Evolutionary conservation across 2,113 vertebrate genomes (phyloP), one percentile per base, ranked within the genome.

Genomic region (Cnemophilus loriae): DNA sequence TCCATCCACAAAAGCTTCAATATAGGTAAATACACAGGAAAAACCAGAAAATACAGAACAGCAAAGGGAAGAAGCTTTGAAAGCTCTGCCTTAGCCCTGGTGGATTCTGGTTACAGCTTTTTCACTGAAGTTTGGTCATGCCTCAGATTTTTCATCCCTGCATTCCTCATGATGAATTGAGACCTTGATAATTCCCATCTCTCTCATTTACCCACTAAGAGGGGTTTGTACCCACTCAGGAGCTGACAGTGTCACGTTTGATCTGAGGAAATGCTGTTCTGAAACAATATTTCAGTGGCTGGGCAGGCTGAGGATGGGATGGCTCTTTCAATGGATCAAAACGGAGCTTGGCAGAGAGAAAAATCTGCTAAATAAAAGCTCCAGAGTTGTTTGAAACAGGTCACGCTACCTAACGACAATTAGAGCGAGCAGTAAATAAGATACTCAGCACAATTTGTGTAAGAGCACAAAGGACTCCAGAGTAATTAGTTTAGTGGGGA

Each of bases 341-440:
- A 28, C 4, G 0, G 50, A 52, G 64, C 79, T 89, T 8, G 47
- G 78, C 44, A 75, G 67, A 90, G 77, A 84, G 55, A 64, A 76
- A 53, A 64, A 70, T 1, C 28, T 89, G 84, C 50, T 20, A 76
- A 82, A 69, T 42, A 81, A 88, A 85, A 87, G 74, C 89, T 68
- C 56, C 52, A 16, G 82, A 91, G 57, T 3, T 50, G 60, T 74
- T 49, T 90, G 86, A 85, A 95, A 42, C 37, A 74, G 87, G 92
- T 86, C 90, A 73, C 0, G 0, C 64, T 56, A 69, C 85, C 83
- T 89, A 74, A 89, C 77, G 42, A 88, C 90, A 93, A 96, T 94
- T 88, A 93, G 70, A 96, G 60, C 18, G 28, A 88, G 74, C 53
- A 67, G 88, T 93, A 92, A 88, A 94, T 81, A 91, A 76, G 47